phyloP scores from a whole-genome alignment of 2,888 invertebrate genomes.

The Hyppa rectilinea region DNA sequence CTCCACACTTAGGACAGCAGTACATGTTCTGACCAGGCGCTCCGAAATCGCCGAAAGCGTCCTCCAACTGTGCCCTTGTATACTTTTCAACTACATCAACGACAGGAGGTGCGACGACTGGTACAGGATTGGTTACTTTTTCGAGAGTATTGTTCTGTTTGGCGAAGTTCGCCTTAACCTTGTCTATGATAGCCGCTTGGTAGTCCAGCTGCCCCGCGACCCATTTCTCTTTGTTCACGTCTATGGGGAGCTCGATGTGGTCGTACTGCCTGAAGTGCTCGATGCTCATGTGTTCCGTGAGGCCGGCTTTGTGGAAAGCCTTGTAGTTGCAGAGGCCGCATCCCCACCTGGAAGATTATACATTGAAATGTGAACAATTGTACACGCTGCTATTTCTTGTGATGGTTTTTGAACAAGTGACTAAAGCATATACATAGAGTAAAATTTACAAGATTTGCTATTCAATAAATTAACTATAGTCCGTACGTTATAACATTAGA shows the following conservation, averaged over 20 bases:
- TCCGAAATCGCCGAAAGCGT: constrained; percentile 81
- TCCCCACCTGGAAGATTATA: constrained; percentile 86
- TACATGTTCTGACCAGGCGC: constrained; percentile 69
- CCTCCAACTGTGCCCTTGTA: constrained; percentile 71
- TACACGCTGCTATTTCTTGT: not conserved
- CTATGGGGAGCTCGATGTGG: constrained; percentile 81
- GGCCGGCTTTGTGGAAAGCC: constrained; percentile 89
- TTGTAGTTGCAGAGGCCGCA: constrained; percentile 91
- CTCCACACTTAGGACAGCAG: constrained; percentile 82
- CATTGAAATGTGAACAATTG: constrained; percentile 4
- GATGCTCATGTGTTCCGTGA: constrained; percentile 89
- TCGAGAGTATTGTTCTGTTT: constrained; percentile 72
- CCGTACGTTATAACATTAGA: too few relatives aligned
- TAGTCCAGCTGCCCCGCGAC: constrained; percentile 80
- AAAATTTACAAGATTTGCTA: not conserved
- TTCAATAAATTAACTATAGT: not conserved
- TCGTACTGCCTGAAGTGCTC: constrained; percentile 83
- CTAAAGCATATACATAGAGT: too few relatives aligned
- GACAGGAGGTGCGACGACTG: not conserved
- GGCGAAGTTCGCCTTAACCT: constrained; percentile 73
- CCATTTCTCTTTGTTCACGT: constrained; percentile 89
- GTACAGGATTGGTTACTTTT: constrained; percentile 38
- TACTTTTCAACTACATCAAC: constrained; percentile 39
- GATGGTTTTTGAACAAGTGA: not conserved
- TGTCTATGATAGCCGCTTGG: constrained; percentile 76